Percentiles rank a stretch among this genome's conserved stretches.
phyloP scores from a whole-genome alignment of 2,113 vertebrate species.

The Antechinus flavipes region DNA sequence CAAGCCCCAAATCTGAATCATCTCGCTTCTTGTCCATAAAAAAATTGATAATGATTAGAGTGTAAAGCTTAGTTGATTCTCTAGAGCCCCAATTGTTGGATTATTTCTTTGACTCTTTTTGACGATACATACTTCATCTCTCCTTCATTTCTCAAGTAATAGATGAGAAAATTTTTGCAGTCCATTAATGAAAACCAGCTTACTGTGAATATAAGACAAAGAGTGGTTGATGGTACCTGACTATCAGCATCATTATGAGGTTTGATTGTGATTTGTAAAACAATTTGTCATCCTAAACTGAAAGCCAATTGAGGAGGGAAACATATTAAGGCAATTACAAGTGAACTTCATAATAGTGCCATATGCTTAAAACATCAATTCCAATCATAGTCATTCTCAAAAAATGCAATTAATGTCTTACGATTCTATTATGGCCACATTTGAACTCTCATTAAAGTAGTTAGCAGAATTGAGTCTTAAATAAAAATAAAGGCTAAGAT shows the following conservation, averaged over 20 bases:
- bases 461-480: conserved; percentile 68
- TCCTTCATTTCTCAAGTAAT: conserved; percentile 14
- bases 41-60: not conserved
- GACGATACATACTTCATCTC: not conserved
- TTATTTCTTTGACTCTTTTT: not conserved
- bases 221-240: not conserved
- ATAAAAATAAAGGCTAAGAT: conserved; percentile 62
- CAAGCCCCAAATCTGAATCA: not conserved
- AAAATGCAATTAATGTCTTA: conserved; percentile 57
- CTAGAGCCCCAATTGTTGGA: not conserved
- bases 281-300: conserved; percentile 30
- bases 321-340: conserved; percentile 56
- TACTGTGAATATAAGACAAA: conserved; percentile 5
- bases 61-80: not conserved
- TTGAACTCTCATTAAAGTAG: conserved; percentile 63
- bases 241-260: not conserved
- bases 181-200: conserved; percentile 3
- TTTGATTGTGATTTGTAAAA: conserved; percentile 44
- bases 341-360: conserved; percentile 42
- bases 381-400: conserved; percentile 67
- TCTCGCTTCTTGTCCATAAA: not conserved
- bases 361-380: conserved; percentile 49
- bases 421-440: conserved; percentile 44
- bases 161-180: not conserved
- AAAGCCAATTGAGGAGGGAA: conserved; percentile 64